Evolutionary conservation across 2,113 vertebrate species (phyloP).

Genomic region (Tiliqua scincoides): DNA sequence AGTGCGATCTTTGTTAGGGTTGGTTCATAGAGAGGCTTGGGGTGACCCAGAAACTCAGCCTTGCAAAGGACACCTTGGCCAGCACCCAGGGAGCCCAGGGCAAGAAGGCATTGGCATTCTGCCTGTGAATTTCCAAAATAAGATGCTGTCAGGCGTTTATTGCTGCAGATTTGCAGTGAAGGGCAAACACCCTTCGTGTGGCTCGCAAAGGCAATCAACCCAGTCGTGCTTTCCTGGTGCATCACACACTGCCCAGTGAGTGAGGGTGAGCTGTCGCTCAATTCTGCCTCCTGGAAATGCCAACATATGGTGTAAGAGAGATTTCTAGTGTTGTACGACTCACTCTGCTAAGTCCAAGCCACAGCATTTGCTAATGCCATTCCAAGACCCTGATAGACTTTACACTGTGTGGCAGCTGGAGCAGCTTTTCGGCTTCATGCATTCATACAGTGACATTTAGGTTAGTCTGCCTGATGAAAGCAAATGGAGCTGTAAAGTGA

Average conservation of each 20-base stretch:
- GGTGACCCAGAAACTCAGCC: conserved; percentile 69
- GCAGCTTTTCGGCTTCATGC: neutral
- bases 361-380: conserved; percentile 36
- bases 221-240: conserved; percentile 51
- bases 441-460: conserved; percentile 61
- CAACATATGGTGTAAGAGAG: too few species aligned
- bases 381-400: conserved; percentile 42
- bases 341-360: conserved; percentile 40
- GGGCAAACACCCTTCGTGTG: conserved; percentile 38
- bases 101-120: conserved; percentile 75
- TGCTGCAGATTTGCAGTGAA: conserved; percentile 68
- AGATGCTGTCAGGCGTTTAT: conserved; percentile 69
- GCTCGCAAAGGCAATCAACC: conserved; percentile 63
- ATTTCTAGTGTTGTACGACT: conserved; percentile 46
- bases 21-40: conserved; percentile 53
- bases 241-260: conserved; percentile 32
- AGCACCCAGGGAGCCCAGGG: conserved; percentile 54
- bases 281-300: too few species aligned
- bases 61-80: conserved; percentile 51
- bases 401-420: conserved; percentile 43
- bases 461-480: conserved; percentile 58
- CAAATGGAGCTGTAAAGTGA: conserved; percentile 43
- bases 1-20: conserved; percentile 49
- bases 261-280: conserved; percentile 63
- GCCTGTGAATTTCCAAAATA: conserved; percentile 65